Evolutionary conservation across 2,113 vertebrate species (phyloP).

Genomic region (Bostrychus sinensis): DNA sequence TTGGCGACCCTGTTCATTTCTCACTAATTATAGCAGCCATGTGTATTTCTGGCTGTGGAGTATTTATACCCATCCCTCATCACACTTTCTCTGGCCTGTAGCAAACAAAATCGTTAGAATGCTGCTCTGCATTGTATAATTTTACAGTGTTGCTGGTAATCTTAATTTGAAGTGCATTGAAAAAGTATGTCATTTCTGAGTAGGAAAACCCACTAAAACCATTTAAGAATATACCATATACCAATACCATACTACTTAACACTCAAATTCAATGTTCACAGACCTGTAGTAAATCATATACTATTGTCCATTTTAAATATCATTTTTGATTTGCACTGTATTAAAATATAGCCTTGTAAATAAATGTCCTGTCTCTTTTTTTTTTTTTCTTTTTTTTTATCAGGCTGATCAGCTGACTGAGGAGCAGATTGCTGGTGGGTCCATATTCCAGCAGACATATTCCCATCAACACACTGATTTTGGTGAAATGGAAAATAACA

Average conservation of each 20-base stretch:
- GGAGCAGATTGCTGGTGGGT: slow-evolving; percentile 91
- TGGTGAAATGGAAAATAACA: slow-evolving; percentile 6
- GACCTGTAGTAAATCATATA: not conserved
- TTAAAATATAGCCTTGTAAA: not conserved
- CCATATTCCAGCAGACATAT: not conserved
- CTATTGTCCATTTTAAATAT: too few relatives aligned
- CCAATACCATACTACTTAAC: too few relatives aligned
- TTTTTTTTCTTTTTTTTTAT: slow-evolving; percentile 37
- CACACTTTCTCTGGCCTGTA: slow-evolving; percentile 71
- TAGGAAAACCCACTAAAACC: too few relatives aligned
- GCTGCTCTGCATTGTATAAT: too few relatives aligned
- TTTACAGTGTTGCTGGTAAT: too few relatives aligned
- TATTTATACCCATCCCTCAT: slow-evolving; percentile 81
- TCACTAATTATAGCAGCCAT: slow-evolving; percentile 80
- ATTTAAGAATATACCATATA: too few relatives aligned
- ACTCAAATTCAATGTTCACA: not conserved
- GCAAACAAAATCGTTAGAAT: slow-evolving; percentile 28
- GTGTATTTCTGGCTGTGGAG: slow-evolving; percentile 75
- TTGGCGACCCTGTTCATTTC: slow-evolving; percentile 77
- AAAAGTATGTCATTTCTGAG: too few relatives aligned
- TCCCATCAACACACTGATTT: not conserved
- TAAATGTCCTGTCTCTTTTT: not conserved
- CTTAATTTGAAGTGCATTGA: too few relatives aligned
- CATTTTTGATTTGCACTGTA: too few relatives aligned
- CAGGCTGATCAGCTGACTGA: slow-evolving; percentile 92